Base-by-base conservation (phyloP, 2,888 invertebrate genomes). In the Epirrhoe alternata region DNA sequence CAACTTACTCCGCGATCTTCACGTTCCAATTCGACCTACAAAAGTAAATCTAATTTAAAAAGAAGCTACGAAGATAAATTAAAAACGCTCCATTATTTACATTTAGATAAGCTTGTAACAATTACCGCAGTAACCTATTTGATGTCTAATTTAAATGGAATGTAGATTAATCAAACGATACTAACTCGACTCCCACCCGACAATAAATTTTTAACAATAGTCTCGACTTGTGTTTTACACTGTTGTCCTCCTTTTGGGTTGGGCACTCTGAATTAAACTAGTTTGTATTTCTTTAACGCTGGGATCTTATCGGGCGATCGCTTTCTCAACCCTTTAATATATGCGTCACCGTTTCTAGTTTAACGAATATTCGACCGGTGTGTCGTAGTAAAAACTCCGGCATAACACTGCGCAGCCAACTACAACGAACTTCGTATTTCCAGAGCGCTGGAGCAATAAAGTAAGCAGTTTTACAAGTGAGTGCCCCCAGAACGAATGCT, bases 91-190 rank as follows among this genome's bases (percentile, higher is more conserved):
- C 73, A 81, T 82, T 86, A 84, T 88, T 86, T 86, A 85, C 82
- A 84, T 83, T 84, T 80, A 79, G 77, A 81, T 82, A 84, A 81
- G 79, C 81, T 82, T 85, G 86, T 85, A 83, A 83, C 87, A 85
- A 86, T 86, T 86, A 86, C 79, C 80, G 78, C 79, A 79, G 82
- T 82, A 85, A 87, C 82, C 82, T 83, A 85, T 86, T 87, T 83
- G 85, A 84, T 86, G 84, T 88, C 86, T 87, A 85, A 89, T 88
- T 90, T 88, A 84, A 90, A 90, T 87, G 82, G 80, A 84, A 85
- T 86, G 84, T 78, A 89, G 86, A 89, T 91, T 89, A 88, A 90
- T 90, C 88, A 89, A 88, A 89, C 88, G 85, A 87, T 88, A 89
- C 84, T 82, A 85, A 83, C 85, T 86, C 86, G 82, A 84, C 85